These are phyloP conservation scores for Salarias fasciatus DNA, from an alignment of 2,797 vertebrate genomes.

Conservation along the genomic window DNA sequence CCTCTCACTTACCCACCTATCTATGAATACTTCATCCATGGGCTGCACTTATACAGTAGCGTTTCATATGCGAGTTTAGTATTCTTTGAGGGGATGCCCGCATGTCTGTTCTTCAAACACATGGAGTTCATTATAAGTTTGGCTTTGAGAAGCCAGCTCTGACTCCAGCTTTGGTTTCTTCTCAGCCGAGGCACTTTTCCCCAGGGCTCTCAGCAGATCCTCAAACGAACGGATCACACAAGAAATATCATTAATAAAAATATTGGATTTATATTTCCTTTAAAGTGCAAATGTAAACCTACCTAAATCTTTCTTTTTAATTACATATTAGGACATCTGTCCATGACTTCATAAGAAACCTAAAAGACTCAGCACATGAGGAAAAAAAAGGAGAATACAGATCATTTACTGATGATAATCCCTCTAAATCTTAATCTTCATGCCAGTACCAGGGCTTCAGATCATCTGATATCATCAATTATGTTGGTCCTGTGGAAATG, in stretches of 20 bases:
- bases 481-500: conserved; percentile 25
- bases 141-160: conserved; percentile 51
- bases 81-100: conserved; percentile 19
- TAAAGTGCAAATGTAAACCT: conserved; percentile 31
- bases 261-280: conserved; percentile 21
- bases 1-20: not conserved
- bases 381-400: conserved; percentile 1
- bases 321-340: not conserved
- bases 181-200: conserved; percentile 23
- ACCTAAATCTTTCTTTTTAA: conserved; percentile 35
- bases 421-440: conserved; percentile 32
- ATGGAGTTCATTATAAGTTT: conserved; percentile 52
- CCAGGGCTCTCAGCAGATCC: conserved; percentile 28
- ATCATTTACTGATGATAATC: conserved; percentile 46
- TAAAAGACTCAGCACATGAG: conserved; percentile 4
- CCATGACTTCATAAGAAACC: conserved; percentile 15
- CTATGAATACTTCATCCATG: conserved; percentile 1
- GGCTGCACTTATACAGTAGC: conserved; percentile 6
- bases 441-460: conserved; percentile 8
- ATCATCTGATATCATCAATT: conserved; percentile 29
- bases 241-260: conserved; percentile 47
- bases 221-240: conserved; percentile 44
- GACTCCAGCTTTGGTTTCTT: conserved; percentile 40
- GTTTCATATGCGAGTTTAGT: conserved; percentile 22
- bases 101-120: conserved; percentile 42